Percentiles rank a stretch among this genome's conserved stretches.
These are phyloP conservation scores for Coracopsis vasa DNA, from an alignment of 2,113 vertebrate genomes.

Conservation along the genomic window DNA sequence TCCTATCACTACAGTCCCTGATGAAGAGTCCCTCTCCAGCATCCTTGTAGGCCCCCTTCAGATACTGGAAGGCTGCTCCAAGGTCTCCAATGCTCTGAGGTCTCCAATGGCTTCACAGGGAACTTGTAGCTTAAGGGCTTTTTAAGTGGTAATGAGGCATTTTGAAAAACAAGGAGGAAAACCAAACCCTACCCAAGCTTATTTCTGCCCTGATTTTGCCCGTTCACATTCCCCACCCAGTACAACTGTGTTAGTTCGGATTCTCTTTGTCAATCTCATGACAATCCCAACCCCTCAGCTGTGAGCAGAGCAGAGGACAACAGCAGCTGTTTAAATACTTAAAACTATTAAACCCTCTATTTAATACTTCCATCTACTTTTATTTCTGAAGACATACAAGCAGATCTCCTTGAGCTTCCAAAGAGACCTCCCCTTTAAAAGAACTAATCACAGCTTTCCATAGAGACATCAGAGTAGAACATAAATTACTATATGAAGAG, in stretches of 20 bases:
- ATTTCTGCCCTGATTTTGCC: not conserved
- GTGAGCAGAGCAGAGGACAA: not conserved
- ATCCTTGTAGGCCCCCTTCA: not conserved
- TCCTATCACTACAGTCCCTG: not conserved
- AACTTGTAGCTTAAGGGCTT: not conserved
- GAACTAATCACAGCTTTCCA: not conserved
- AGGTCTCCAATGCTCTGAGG: not conserved
- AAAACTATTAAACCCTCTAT: not conserved
- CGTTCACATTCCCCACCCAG: not conserved
- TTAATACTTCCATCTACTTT: not conserved
- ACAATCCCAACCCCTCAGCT: accelerated
- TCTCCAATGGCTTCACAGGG: not conserved
- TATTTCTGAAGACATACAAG: not conserved
- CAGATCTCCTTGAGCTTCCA: not conserved
- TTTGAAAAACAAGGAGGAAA: not conserved
- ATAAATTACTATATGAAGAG: not conserved
- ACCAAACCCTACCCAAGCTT: not conserved
- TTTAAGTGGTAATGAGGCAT: not conserved
- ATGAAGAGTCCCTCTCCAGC: not conserved
- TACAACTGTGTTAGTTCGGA: not conserved
- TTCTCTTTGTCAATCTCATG: accelerated
- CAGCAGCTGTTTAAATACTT: not conserved
- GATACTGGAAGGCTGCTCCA: not conserved
- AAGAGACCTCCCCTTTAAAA: not conserved
- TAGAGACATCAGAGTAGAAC: not conserved